Evolutionary conservation across 92 coral and sea anemone genomes (phyloP).

Genomic region (Porites cylindrica): DNA sequence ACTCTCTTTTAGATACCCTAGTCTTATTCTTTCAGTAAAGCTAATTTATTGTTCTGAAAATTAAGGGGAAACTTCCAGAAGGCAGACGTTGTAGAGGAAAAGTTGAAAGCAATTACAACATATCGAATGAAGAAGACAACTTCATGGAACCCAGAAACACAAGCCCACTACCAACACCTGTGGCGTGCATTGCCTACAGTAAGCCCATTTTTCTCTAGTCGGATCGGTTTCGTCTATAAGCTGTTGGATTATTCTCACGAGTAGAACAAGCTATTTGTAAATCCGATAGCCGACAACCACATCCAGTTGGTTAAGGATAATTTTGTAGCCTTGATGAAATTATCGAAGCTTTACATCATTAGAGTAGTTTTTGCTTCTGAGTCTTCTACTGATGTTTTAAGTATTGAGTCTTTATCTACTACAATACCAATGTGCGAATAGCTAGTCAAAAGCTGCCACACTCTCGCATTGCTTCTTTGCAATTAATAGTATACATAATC

Average conservation of each 20-base stretch:
- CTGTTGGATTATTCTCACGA: neutral
- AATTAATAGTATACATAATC: too few relatives aligned
- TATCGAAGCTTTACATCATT: too few relatives aligned
- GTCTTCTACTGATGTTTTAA: too few relatives aligned
- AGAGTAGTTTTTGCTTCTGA: too few relatives aligned
- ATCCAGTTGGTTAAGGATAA: too few relatives aligned
- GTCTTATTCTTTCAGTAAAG: neutral
- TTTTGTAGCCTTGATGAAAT: too few relatives aligned
- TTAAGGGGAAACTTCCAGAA: neutral
- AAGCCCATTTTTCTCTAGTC: neutral
- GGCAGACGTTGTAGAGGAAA: neutral
- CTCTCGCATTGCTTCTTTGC: too few relatives aligned
- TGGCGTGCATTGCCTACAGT: neutral
- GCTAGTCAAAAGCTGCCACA: too few relatives aligned
- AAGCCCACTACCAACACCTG: constrained; percentile 20
- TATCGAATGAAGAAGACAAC: constrained; percentile 13
- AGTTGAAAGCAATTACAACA: constrained; percentile 2
- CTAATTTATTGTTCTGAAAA: neutral
- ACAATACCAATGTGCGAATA: too few relatives aligned
- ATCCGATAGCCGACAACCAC: too few relatives aligned
- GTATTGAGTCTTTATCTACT: too few relatives aligned
- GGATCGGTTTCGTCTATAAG: neutral
- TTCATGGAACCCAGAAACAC: constrained; percentile 7
- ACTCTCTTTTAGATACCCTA: too few relatives aligned
- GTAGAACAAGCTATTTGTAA: neutral